Conservation (phyloP, 2,113 vertebrate genomes). For the Marmota flaviventris region DNA sequence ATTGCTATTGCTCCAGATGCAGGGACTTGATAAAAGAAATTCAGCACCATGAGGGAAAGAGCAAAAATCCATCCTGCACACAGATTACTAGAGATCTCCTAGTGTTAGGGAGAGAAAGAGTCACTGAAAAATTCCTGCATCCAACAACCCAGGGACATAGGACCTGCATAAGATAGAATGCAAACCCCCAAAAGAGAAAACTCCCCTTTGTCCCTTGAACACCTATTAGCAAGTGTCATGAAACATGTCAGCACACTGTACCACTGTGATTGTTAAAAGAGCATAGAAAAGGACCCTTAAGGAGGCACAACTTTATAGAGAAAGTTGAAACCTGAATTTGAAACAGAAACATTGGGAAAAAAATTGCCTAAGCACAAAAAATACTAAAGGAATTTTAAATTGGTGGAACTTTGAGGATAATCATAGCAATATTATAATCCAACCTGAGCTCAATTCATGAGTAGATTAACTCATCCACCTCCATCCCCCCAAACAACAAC, state of each 20-base stretch:
- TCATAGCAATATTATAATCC: neutral
- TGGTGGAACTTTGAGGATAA: neutral
- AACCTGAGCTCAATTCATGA: neutral
- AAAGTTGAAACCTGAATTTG: neutral
- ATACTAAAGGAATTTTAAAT: neutral
- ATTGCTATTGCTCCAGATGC: neutral
- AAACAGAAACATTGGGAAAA: neutral
- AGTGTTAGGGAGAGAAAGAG: neutral
- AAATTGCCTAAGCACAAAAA: neutral
- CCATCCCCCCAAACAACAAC: neutral
- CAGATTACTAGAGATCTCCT: neutral
- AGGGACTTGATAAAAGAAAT: neutral
- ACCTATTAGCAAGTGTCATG: neutral
- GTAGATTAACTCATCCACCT: neutral
- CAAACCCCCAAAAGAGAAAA: neutral
- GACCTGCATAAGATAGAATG: neutral
- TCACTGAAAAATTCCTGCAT: neutral
- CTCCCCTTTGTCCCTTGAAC: neutral
- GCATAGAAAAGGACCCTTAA: neutral
- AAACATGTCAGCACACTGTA: neutral
- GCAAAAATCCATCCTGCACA: neutral
- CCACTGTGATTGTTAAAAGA: neutral
- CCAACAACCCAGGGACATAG: neutral
- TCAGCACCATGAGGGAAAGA: rapidly evolving
- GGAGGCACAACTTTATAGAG: neutral